Conservation (phyloP, 2,888 invertebrate genomes). For the Coremacera marginata region DNA sequence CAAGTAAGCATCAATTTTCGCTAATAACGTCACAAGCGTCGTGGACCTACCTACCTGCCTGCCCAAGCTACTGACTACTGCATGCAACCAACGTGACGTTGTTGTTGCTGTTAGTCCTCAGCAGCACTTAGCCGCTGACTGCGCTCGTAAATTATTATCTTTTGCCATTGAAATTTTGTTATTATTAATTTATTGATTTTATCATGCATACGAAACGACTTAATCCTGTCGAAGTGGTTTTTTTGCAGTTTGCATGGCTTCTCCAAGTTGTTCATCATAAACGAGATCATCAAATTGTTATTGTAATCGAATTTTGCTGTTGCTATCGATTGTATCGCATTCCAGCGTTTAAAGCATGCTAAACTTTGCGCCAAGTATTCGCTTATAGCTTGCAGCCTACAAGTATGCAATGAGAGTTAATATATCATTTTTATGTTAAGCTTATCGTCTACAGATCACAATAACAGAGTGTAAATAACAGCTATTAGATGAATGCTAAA, state of each 20-base stretch:
- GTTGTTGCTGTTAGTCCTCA: neutral
- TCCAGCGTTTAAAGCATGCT: neutral
- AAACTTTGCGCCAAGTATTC: neutral
- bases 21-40: slow-evolving; percentile 11
- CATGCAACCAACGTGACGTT: slow-evolving; percentile 17
- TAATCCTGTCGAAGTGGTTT: slow-evolving; percentile 24
- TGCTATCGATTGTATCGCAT: neutral
- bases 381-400: neutral
- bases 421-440: too few species aligned
- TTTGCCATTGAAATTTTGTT: slow-evolving; percentile 3
- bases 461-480: neutral
- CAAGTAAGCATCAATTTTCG: neutral
- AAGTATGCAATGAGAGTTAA: neutral
- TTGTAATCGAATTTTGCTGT: too few species aligned
- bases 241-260: neutral
- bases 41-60: too few species aligned
- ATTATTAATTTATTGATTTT: neutral
- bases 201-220: neutral
- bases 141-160: neutral
- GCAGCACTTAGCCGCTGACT: slow-evolving; percentile 23
- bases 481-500: too few species aligned
- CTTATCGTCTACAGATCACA: neutral
- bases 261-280: neutral
- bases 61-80: too few species aligned
- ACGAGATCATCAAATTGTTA: too few species aligned